Percentiles rank a stretch among this genome's conserved stretches.
Conservation (phyloP, 2,797 vertebrate genomes). For the Syndactyla subalaris region DNA sequence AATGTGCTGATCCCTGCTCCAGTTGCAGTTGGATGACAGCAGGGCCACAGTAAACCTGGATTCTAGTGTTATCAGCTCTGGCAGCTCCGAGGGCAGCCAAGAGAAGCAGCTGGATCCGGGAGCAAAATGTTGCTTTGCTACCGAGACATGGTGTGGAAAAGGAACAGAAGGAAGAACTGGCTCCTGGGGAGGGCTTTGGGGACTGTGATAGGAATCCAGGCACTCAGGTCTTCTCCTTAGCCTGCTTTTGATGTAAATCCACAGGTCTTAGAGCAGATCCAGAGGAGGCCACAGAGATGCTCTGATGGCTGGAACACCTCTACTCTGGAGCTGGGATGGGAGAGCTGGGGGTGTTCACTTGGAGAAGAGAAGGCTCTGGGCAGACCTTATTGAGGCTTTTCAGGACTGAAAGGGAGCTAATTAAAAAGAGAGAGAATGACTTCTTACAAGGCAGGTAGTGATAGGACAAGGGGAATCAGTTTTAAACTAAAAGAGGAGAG, state of each 20-base stretch:
- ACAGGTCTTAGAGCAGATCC: background rate
- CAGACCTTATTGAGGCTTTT: background rate
- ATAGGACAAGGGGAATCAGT: background rate
- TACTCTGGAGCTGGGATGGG: background rate
- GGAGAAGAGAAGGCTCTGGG: background rate
- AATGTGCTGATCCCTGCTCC: background rate
- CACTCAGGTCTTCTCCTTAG: background rate
- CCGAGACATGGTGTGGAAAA: background rate
- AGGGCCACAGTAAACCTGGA: background rate
- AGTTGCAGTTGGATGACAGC: background rate
- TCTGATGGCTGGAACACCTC: background rate
- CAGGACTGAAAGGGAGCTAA: background rate
- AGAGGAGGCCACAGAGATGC: background rate
- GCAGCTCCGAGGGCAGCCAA: background rate
- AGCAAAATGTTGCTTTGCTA: background rate
- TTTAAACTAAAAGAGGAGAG: background rate
- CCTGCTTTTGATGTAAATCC: background rate
- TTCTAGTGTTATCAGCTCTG: fast-evolving
- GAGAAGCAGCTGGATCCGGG: slow-evolving; percentile 2
- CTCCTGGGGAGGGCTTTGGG: background rate
- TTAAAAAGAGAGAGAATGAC: background rate
- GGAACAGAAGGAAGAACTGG: background rate
- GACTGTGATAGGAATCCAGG: fast-evolving
- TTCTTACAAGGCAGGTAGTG: background rate
- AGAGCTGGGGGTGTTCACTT: background rate